Conservation (phyloP, 37 sponge, comb jelly and placozoan genomes). For the Spongilla lacustris region DNA sequence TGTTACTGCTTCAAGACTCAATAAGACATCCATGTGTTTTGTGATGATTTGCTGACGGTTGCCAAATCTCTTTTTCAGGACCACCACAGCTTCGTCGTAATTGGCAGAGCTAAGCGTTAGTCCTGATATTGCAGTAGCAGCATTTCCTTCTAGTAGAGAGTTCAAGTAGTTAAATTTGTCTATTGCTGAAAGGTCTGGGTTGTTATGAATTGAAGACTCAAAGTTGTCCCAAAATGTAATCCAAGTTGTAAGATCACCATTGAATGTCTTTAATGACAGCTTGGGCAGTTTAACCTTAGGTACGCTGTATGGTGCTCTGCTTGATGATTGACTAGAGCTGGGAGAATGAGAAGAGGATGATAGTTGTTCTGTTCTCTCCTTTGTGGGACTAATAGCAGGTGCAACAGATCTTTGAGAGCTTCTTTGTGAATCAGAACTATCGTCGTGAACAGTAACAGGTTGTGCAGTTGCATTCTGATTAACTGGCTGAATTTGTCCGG, state of each 20-base stretch:
- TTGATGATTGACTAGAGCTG: too few species aligned
- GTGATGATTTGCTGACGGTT: conserved; percentile 25
- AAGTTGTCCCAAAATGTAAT: conserved; percentile 18
- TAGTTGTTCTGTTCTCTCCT: neutral
- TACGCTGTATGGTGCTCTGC: neutral
- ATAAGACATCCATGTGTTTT: conserved; percentile 30
- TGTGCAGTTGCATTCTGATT: too few species aligned
- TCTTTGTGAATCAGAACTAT: neutral
- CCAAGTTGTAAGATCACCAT: neutral
- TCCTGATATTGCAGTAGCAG: conserved; percentile 7
- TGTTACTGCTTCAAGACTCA: conserved; percentile 22
- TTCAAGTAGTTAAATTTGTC: conserved; percentile 29
- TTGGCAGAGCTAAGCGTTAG: conserved; percentile 10
- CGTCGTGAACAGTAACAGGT: neutral
- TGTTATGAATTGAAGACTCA: conserved; percentile 12
- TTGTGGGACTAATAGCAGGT: neutral
- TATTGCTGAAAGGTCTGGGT: conserved; percentile 9
- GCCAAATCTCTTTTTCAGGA: conserved; percentile 21
- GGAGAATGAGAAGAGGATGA: neutral
- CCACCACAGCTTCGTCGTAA: conserved; percentile 4
- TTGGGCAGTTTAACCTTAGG: conserved; percentile 21
- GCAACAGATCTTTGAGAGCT: too few species aligned
- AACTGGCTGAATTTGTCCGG: neutral
- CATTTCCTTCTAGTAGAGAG: neutral
- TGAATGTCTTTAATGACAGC: conserved; percentile 5